Base-by-base conservation (phyloP, 1,140 invertebrate species). In the Lordiphosa mommai region DNA sequence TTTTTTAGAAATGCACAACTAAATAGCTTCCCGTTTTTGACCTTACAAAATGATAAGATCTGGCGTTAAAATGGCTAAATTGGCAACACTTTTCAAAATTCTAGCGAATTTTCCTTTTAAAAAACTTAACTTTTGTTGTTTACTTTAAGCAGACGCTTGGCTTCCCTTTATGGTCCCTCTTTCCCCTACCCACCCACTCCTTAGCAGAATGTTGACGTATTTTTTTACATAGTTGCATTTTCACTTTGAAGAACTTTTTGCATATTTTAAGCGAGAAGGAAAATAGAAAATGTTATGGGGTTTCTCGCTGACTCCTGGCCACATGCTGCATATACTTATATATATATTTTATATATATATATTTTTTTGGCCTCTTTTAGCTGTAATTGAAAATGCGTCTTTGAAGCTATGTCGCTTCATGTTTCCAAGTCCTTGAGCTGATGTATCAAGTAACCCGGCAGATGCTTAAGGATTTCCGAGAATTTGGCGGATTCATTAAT, bases 361-460 rank as follows among this genome's bases (percentile, higher is more conserved):
- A 14, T 36, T 1, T 20, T n/a, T n/a, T 7, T 20, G 3, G 36
- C 37, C 10, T 27, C 30, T 44, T 20, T 7, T n/a, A n/a, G 29
- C 30, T 37, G 32, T 34, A 43, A 43, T 33, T 37, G n/a, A 36
- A 20, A 43, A 41, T 43, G 16, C 38, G 5, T 47, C 14, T 46
- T 30, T 27, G 23, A 47, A 36, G 17, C 23, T 7, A n/a, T 27
- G 23, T 6, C 23, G 17, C 36, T n/a, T n/a, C 6, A 8, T n/a
- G 16, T 34, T n/a, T n/a, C n/a, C n/a, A n/a, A n/a, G 59, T 48
- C 67, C 50, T 66, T 71, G 32, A 53, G 32, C 37, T 29, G 34
- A 13, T 30, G 33, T 61, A 70, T 70, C 66, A 66, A 46, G 47
- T 69, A 49, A 41, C 36, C 47, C 23, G 23, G 46, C 9, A 46